A percentile compares a stretch with the other conserved stretches of the same genome.
These are phyloP conservation scores for Scrobipalpa costella DNA, from an alignment of 2,888 invertebrate genomes.

Conservation along the genomic window DNA sequence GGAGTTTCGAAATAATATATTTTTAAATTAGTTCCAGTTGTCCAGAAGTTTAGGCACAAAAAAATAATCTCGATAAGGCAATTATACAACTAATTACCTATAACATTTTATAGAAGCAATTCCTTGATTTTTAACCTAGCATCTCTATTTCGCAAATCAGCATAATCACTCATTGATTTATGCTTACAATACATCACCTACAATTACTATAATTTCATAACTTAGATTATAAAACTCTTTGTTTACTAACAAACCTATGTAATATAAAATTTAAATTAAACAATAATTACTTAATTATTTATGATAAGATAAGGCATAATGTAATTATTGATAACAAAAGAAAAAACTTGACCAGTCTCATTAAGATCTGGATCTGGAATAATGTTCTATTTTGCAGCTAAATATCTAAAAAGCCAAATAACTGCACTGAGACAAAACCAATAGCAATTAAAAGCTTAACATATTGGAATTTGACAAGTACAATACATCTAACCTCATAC, in stretches of 20 bases:
- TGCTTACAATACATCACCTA: not conserved
- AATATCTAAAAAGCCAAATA: not conserved
- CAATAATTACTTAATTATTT: conserved; percentile 19
- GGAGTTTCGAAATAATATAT: not conserved
- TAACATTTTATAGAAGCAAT: conserved; percentile 13
- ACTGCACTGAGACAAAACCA: not conserved
- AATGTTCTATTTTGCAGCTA: not conserved
- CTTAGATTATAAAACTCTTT: conserved; percentile 23
- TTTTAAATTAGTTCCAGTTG: not conserved
- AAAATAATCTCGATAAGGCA: conserved; percentile 33
- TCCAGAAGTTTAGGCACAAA: not conserved
- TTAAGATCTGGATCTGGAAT: conserved; percentile 46
- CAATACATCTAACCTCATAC: conserved; percentile 9
- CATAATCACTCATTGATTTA: not conserved
- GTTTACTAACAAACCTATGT: conserved; percentile 22
- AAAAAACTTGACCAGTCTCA: conserved; percentile 59
- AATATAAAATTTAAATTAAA: conserved; percentile 21
- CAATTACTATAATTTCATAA: conserved; percentile 17
- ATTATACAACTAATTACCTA: conserved; percentile 45
- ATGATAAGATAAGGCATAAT: conserved; percentile 30
- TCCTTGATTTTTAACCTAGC: not conserved
- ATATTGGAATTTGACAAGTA: conserved; percentile 3
- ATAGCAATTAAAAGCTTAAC: not conserved
- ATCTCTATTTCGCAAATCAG: not conserved
- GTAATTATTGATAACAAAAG: conserved; percentile 38